Evolutionary conservation across 2,113 vertebrate genomes (phyloP).

Genomic region (Xyrauchen texanus): DNA sequence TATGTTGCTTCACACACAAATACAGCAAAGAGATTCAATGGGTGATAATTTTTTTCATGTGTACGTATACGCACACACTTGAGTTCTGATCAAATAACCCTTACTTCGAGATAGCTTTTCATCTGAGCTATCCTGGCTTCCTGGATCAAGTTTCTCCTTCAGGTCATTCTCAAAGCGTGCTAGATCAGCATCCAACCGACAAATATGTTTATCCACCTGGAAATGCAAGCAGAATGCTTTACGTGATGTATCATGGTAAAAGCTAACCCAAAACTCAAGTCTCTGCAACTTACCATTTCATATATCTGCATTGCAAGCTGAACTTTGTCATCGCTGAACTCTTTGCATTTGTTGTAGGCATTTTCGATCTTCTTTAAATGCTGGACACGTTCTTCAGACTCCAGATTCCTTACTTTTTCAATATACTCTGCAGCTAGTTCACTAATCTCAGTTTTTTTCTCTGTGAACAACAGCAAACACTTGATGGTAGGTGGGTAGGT

Average conservation of each 20-base stretch:
- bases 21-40: background rate
- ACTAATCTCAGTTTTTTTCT: conserved; percentile 94
- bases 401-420: conserved; percentile 85
- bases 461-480: conserved; percentile 63
- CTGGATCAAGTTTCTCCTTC: conserved; percentile 84
- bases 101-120: conserved; percentile 48
- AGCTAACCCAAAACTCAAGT: too few species aligned
- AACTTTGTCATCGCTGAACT: conserved; percentile 97
- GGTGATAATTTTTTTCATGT: background rate
- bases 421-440: conserved; percentile 93
- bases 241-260: too few species aligned
- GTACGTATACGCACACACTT: background rate
- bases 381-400: conserved; percentile 89
- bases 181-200: conserved; percentile 91
- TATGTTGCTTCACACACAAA: too few species aligned
- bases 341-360: conserved; percentile 95
- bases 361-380: conserved; percentile 94
- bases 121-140: conserved; percentile 78
- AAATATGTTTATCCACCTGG: conserved; percentile 96
- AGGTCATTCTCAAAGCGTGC: conserved; percentile 95
- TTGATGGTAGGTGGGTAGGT: background rate
- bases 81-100: background rate
- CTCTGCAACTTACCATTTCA: conserved; percentile 84
- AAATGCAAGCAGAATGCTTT: background rate
- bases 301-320: conserved; percentile 99